Evolutionary conservation across 2,113 vertebrate species (phyloP).

Genomic region (Sterrhoptilus dennistouni): DNA sequence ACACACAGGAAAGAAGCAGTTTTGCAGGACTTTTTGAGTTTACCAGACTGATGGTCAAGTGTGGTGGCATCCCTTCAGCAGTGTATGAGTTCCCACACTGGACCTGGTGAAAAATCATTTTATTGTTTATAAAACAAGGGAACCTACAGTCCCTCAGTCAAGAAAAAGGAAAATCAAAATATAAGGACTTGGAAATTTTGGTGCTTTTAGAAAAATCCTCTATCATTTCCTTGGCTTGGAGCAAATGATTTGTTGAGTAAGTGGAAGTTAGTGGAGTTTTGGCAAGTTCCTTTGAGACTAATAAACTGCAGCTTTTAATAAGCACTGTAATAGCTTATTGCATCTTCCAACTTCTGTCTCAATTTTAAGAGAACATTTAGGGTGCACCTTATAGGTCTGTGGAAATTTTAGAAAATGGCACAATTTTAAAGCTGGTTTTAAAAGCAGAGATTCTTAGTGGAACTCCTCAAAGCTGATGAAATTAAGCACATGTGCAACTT

Average conservation of each 20-base stretch:
- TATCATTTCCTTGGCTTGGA: background rate
- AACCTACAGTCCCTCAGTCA: background rate
- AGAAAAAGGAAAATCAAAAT: background rate
- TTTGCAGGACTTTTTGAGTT: background rate
- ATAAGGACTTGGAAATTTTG: background rate
- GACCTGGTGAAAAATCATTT: background rate
- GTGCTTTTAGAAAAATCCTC: background rate
- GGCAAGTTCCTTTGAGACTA: background rate
- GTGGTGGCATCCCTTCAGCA: background rate
- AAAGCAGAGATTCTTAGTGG: background rate
- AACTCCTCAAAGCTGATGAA: background rate
- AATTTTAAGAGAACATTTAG: background rate
- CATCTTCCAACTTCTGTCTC: background rate
- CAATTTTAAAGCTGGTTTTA: background rate
- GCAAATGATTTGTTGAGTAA: background rate
- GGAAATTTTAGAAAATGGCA: background rate
- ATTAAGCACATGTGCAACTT: background rate
- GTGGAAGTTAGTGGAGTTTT: background rate
- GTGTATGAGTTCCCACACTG: background rate
- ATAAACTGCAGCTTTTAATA: conserved; percentile 6
- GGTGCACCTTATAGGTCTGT: background rate
- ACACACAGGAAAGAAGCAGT: background rate
- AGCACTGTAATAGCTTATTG: background rate
- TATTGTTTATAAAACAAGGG: background rate
- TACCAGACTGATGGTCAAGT: background rate